Conservation (phyloP, 2,888 invertebrate genomes). For the Lithophane semibrunnea region DNA sequence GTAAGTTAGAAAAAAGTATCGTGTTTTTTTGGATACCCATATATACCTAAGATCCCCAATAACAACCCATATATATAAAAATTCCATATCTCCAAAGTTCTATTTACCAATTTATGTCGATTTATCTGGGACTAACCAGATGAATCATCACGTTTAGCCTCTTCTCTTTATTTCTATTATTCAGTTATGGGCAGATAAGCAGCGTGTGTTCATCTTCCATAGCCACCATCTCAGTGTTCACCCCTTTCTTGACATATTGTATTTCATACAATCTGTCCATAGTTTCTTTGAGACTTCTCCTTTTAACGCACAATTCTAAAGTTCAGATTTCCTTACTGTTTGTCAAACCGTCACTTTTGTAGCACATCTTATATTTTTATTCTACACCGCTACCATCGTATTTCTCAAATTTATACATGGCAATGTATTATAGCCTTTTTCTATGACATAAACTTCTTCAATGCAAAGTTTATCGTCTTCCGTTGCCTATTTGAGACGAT, state of each 20-base stretch:
- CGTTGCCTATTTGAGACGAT: conserved; percentile 19
- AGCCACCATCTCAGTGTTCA: neutral
- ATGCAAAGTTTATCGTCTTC: conserved; percentile 4
- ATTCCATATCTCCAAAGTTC: neutral
- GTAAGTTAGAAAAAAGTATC: no score
- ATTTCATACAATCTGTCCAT: neutral
- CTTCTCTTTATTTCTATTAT: neutral
- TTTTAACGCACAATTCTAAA: no score
- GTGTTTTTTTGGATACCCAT: neutral
- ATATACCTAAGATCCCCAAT: neutral
- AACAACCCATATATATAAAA: neutral
- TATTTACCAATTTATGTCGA: neutral
- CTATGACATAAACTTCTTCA: conserved; percentile 42
- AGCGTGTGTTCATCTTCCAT: neutral
- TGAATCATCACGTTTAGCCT: neutral
- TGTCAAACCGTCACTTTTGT: neutral
- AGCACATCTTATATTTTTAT: neutral
- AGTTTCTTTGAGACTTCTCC: neutral
- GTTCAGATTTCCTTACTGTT: neutral
- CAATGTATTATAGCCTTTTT: conserved; percentile 17
- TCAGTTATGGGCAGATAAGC: neutral
- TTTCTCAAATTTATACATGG: conserved; percentile 13
- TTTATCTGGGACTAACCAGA: neutral
- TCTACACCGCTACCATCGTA: neutral
- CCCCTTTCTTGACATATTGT: neutral